Base-by-base conservation (phyloP, 2,797 vertebrate species). In the Graptemys geographica region DNA sequence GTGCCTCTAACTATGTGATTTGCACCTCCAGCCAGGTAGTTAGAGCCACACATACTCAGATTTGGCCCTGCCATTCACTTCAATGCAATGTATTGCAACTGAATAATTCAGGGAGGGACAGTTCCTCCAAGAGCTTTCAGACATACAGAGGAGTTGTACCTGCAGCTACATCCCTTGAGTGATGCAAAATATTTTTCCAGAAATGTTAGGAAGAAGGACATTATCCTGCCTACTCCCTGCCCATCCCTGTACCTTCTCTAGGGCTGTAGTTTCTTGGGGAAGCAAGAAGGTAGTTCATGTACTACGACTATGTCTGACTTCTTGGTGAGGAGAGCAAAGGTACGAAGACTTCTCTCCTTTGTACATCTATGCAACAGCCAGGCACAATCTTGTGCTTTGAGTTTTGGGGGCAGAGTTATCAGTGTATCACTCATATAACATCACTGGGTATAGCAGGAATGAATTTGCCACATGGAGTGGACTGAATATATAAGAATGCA, bases 401-500 rank as follows among this genome's bases (percentile, higher is more conserved):
- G 11, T 74, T 74, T 44, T 25, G 6, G 37, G 41, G 41, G 9
- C 72, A 74, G 19, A 37, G n/a, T 37, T 69, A 37, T 37, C 56
- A 31, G 49, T 93, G 69, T 65, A 79, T 37, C 56, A 79, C 62
- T 79, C 79, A 89, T 62, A 82, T 93, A 95, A 56, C 59, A 41
- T 0, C 41, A 79, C 74, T 23, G 41, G 81, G n/a, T 91, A 56
- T 69, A 82, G n/a, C 49, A 52, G 11, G 49, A 56, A 80, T 91
- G 37, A 85, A 79, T 93, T 59, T 95, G 87, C 88, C 91, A 25
- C 47, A 11, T 72, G 88, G 83, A 47, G 65, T 53, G 65, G 79
- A 91, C 33, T 72, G 69, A 12, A 25, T 72, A 33, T 33, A 74
- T 81, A 62, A 62, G 86, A 87, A 86, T 93, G 87, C 91, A 93